Evolutionary conservation across 2,113 vertebrate species (phyloP).

Genomic region (Herpailurus yagouaroundi): DNA sequence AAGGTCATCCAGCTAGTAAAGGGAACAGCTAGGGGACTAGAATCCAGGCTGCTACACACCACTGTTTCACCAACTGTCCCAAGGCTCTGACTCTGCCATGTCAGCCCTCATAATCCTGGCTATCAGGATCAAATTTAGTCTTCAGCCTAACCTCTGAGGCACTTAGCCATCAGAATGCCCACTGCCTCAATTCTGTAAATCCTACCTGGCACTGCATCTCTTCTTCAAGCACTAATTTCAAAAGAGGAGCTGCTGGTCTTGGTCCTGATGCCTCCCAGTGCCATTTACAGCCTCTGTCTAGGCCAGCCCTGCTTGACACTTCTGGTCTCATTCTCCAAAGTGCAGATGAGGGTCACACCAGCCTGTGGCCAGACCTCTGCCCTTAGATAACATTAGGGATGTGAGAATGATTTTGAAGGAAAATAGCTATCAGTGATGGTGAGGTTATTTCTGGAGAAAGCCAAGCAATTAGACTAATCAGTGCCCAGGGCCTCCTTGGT

Average conservation of each 20-base stretch:
- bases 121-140: neutral
- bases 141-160: neutral
- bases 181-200: neutral
- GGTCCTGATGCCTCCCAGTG: neutral
- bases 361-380: neutral
- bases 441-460: conserved; percentile 69
- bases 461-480: conserved; percentile 80
- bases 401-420: neutral
- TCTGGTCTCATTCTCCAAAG: neutral
- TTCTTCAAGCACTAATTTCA: conserved; percentile 13
- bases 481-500: conserved; percentile 67
- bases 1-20: neutral
- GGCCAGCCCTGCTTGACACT: neutral
- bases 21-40: neutral
- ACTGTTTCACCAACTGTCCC: neutral
- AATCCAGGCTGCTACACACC: neutral
- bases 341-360: neutral
- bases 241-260: neutral
- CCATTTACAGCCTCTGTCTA: neutral
- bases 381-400: neutral
- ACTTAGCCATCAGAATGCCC: neutral
- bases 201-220: neutral
- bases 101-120: neutral
- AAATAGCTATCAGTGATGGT: neutral
- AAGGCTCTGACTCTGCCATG: neutral